These are phyloP conservation scores for Stegana nigrithorax DNA, from an alignment of 2,888 invertebrate genomes.

Conservation along the genomic window DNA sequence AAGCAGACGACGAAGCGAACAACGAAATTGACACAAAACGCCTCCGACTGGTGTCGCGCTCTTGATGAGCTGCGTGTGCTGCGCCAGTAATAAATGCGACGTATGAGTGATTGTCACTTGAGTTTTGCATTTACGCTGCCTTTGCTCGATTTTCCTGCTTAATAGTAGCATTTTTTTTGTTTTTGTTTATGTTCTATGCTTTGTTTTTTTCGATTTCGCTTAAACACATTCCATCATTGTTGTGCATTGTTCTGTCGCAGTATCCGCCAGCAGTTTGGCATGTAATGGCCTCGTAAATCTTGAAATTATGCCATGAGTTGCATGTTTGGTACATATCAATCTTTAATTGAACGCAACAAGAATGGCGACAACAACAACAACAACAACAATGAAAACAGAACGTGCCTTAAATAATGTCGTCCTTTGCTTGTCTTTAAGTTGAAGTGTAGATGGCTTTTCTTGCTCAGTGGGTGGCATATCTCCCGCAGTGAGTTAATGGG, in stretches of 20 bases:
- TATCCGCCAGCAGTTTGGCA: slow-evolving; percentile 4
- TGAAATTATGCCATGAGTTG: slow-evolving; percentile 20
- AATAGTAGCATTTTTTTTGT: not conserved
- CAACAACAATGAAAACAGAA: too few relatives aligned
- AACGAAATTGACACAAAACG: slow-evolving; percentile 21
- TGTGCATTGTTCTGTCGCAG: not conserved
- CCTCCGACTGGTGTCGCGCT: not conserved
- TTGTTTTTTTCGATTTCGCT: not conserved
- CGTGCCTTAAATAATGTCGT: too few relatives aligned
- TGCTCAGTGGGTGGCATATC: too few relatives aligned
- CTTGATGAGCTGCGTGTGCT: not conserved
- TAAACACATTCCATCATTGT: not conserved
- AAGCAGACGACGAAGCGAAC: slow-evolving; percentile 8
- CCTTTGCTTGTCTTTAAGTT: too few relatives aligned
- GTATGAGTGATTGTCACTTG: slow-evolving; percentile 53
- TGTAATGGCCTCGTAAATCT: slow-evolving; percentile 15
- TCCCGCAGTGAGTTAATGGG: too few relatives aligned
- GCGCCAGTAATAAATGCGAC: slow-evolving; percentile 57
- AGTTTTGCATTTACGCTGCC: slow-evolving; percentile 40
- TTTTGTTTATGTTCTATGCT: not conserved
- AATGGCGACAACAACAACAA: too few relatives aligned
- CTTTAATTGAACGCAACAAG: slow-evolving; percentile 9
- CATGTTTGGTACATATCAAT: slow-evolving; percentile 4
- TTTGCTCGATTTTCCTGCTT: not conserved
- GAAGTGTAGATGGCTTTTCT: too few relatives aligned